Evolutionary conservation across 2,113 vertebrate genomes (phyloP), one percentile per base, ranked within the genome.

Genomic region (Nanorana parkeri): DNA sequence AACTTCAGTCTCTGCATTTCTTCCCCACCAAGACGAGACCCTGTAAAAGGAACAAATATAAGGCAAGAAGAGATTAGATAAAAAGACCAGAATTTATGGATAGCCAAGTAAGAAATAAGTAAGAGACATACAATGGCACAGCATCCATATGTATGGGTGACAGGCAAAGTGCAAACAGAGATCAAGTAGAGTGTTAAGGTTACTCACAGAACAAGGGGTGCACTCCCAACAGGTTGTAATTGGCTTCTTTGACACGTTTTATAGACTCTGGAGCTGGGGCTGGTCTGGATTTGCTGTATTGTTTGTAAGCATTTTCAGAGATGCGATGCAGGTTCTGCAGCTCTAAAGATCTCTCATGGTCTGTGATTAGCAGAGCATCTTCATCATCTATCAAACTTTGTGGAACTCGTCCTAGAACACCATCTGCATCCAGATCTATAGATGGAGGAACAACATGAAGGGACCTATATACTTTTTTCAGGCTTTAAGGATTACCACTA

Each of bases 341-440:
- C 55, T 99, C 97, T 85, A 93, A 86, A 0, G 94, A 97, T 8
- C 90, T 90, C 63, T 93, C 90, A 0, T 95, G 94, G 68, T 93
- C 85, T 0, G 90, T 88, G 69, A 92, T 87, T 68, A 99, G 90
- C 83, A 95, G 87, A 0, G 93, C 83, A 3, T 96, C 93, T 88
- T 98, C 97, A 0, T 98, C 97, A 0, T 99, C 98, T 71, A 99
- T 90, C 86, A 98, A 85, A 67, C 88, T 94, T 89, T 98, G 98
- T 0, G 98, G 98, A 17, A 99, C 96, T 0, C 94, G 94, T 47
- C 98, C 98, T 26, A 97, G 91, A 19, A 97, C 86, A 0, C 95
- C 95, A 0, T 93, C 94, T 0, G 54, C 17, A 1, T 92, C 91
- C 88, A 68, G 47, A 47, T 67, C 54, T 74, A 15, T 28, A 21